phyloP scores from a whole-genome alignment of 2,888 invertebrate genomes.

The Napeogenes inachia region DNA sequence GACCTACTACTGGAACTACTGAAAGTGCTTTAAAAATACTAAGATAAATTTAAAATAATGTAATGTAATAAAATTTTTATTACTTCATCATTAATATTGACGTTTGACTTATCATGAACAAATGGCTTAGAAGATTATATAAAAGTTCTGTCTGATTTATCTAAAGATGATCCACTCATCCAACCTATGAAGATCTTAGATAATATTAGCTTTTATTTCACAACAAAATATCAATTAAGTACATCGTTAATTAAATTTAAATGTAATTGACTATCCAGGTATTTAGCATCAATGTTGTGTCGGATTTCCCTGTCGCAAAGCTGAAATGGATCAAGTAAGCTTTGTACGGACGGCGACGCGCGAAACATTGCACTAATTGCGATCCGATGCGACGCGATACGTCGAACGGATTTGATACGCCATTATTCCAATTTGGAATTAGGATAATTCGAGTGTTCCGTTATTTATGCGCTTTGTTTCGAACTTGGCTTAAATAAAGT shows the following conservation, averaged over 20 bases:
- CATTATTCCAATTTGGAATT: constrained; percentile 19
- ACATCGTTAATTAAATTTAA: not conserved
- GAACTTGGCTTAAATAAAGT: not conserved
- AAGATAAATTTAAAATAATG: no score
- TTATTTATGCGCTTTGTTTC: constrained; percentile 6
- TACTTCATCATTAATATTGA: no score
- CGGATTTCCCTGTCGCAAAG: constrained; percentile 67
- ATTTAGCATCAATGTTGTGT: constrained; percentile 36
- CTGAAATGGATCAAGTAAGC: constrained; percentile 65
- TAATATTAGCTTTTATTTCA: no score
- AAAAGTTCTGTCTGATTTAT: no score
- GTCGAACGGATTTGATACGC: constrained; percentile 40
- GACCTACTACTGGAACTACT: constrained; percentile 29
- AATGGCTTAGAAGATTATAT: no score
- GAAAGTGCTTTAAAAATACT: constrained; percentile 29
- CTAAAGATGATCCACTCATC: no score
- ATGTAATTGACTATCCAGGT: constrained; percentile 23
- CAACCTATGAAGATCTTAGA: no score
- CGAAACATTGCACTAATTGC: constrained; percentile 68
- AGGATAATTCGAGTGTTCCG: constrained; percentile 5
- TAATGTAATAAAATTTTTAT: no score
- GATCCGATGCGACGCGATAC: constrained; percentile 53
- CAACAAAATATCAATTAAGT: no score
- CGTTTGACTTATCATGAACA: no score
- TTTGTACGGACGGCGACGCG: constrained; percentile 55